These are phyloP conservation scores for Zosterops lateralis DNA, from an alignment of 2,113 vertebrate species.

Conservation along the genomic window DNA sequence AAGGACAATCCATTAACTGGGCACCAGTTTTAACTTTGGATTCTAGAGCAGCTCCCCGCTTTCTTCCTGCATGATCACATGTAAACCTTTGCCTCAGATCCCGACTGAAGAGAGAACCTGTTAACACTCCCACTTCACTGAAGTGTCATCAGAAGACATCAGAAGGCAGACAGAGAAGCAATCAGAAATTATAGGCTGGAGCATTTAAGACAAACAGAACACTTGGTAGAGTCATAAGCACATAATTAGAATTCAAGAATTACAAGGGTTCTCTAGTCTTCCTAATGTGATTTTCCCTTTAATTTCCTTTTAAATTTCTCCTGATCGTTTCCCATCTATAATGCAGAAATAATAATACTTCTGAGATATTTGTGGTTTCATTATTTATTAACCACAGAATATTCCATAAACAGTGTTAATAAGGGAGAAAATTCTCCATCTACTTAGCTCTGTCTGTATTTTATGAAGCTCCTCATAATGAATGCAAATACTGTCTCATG, in stretches of 20 bases:
- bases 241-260: neutral
- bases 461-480: neutral
- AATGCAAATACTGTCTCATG: neutral
- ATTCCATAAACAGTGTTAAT: neutral
- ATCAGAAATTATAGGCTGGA: neutral
- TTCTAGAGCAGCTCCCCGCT: neutral
- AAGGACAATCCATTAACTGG: neutral
- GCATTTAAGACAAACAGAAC: neutral
- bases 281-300: neutral
- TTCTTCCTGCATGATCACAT: neutral
- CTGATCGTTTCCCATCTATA: neutral
- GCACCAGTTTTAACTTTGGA: neutral
- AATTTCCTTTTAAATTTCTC: neutral
- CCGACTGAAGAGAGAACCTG: accelerated
- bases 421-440: neutral
- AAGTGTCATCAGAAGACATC: neutral
- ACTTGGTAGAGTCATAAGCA: neutral
- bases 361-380: neutral
- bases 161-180: neutral
- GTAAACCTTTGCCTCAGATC: neutral
- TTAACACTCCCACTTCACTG: neutral
- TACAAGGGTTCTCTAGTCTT: neutral
- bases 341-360: neutral
- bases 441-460: neutral
- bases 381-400: neutral